A percentile compares a stretch with the other conserved stretches of the same genome.
Conservation (phyloP, 2,113 vertebrate genomes). For the Neogale vison region DNA sequence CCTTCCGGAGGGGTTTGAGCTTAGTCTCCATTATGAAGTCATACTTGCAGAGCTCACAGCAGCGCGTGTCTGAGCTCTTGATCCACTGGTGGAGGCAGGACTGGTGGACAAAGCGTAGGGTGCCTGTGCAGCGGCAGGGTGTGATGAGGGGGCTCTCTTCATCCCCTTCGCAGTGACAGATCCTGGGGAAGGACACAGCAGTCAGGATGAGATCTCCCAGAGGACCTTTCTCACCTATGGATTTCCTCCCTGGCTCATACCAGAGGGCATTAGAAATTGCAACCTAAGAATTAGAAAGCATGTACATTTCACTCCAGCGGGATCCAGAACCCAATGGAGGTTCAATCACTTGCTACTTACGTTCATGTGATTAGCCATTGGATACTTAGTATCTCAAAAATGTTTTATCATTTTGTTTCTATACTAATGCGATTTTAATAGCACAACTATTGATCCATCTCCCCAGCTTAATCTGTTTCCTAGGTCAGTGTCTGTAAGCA, state of each 20-base stretch:
- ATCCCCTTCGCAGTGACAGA: conserved; percentile 99
- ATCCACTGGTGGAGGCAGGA: conserved; percentile 99
- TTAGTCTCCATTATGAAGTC: conserved; percentile 98
- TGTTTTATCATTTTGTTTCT: not conserved
- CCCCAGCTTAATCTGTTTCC: not conserved
- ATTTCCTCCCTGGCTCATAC: too few relatives aligned
- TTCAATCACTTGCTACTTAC: not conserved
- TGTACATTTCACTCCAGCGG: not conserved
- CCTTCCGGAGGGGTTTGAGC: conserved; percentile 96
- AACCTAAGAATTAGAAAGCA: not conserved
- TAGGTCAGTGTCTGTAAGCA: not conserved
- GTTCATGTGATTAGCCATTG: not conserved
- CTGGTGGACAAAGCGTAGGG: conserved; percentile 96
- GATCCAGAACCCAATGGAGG: not conserved
- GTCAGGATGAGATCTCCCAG: conserved; percentile 14
- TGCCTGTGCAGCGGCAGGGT: conserved; percentile 96
- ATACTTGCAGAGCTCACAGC: conserved; percentile 99
- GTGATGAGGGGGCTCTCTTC: conserved; percentile 96
- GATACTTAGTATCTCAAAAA: not conserved
- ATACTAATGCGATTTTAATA: not conserved
- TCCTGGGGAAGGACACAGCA: conserved; percentile 88
- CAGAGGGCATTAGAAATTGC: not conserved
- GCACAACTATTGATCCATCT: not conserved
- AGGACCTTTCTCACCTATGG: not conserved
- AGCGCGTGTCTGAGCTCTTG: conserved; percentile 97